Evolutionary conservation across 2,888 invertebrate genomes (phyloP), one percentile per base, ranked within the genome.

Genomic region (Cantharis nigra): DNA sequence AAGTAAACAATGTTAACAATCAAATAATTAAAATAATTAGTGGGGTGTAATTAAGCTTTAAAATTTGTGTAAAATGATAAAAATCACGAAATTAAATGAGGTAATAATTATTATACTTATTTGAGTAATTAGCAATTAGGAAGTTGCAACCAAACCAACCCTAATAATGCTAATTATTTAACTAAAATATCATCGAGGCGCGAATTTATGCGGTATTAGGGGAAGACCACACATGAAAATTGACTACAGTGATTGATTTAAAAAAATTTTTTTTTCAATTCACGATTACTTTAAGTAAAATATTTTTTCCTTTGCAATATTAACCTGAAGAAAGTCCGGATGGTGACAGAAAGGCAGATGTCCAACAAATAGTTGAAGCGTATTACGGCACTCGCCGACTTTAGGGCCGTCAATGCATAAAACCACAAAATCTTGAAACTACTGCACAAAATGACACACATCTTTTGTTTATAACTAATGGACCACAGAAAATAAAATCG

Each of bases 381-480:
- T 81, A 79, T 13, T 28, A 71, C 79, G 80, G 80, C 81, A 81
- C 80, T 79, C 81, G 82, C 78, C 82, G 77, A 80, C 78, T 78
- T 76, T 80, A 74, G 75, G 75, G 73, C 80, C 80, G 80, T 67
- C 80, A 70, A 78, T 65, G 82, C 83, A 82, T 82, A 79, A 83
- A 83, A 83, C 84, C 84, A 78, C 83, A 83, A 75, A 77, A 78
- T 74, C 70, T 78, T 76, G 76, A 81, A 81, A 80, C 80, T 75
- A 71, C 76, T 75, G 75, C 72, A 72, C 72, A 70, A 78, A 74
- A 77, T 74, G 75, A 70, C 70, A 71, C 78, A 79, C 78, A 78
- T 81, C 80, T 82, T 83, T 84, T 84, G 84, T 84, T 81, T 83
- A 77, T 79, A 80, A 80, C 83, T 83, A 84, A 83, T 83, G 82